These are phyloP conservation scores for Chirona hameri DNA, from an alignment of 2,888 invertebrate genomes.

Conservation along the genomic window DNA sequence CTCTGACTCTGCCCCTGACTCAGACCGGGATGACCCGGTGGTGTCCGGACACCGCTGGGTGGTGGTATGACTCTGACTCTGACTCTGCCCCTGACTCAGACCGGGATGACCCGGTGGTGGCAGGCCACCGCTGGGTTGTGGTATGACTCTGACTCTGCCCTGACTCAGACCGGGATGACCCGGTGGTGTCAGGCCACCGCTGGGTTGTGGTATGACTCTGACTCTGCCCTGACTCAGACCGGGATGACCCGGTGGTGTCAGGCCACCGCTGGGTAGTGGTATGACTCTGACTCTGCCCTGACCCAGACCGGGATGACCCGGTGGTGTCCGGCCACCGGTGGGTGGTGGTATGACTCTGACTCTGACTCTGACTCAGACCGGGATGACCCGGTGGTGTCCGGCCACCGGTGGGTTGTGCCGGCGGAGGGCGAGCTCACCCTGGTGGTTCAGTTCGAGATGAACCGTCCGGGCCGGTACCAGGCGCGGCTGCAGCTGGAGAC, in stretches of 20 bases:
- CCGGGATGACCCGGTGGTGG: too few species aligned
- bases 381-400: slow-evolving; percentile 67
- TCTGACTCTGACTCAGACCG: slow-evolving; percentile 65
- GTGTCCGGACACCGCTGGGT: too few species aligned
- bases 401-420: slow-evolving; percentile 39
- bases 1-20: slow-evolving; percentile 63
- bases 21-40: too few species aligned
- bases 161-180: slow-evolving; percentile 64
- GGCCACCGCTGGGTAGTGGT: too few species aligned
- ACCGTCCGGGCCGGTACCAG: slow-evolving; percentile 56
- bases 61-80: too few species aligned
- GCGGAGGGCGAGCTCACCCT: not conserved
- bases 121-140: not conserved
- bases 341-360: slow-evolving; percentile 54
- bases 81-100: too few species aligned
- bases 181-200: slow-evolving; percentile 60
- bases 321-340: not conserved
- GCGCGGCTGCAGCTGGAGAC: slow-evolving; percentile 54
- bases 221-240: slow-evolving; percentile 53
- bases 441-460: slow-evolving; percentile 60
- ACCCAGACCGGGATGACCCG: too few species aligned
- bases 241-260: slow-evolving; percentile 66
- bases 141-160: slow-evolving; percentile 60
- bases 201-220: slow-evolving; percentile 34
- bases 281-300: too few species aligned